phyloP scores from a whole-genome alignment of 30 jellyfish, hydroid and myxozoan genomes.

The Cassiopea xamachana region DNA sequence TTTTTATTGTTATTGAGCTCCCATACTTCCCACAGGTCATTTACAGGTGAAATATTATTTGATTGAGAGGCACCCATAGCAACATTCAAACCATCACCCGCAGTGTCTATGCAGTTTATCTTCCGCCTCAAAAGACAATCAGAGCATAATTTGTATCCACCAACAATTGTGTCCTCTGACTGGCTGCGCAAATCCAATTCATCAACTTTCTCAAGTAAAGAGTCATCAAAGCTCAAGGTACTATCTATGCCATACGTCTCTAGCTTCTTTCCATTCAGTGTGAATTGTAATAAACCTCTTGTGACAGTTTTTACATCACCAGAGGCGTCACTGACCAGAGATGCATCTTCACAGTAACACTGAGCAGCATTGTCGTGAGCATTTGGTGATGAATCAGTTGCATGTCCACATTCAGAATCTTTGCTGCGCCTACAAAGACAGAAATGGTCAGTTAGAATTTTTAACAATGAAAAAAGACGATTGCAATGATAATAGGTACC shows the following conservation, averaged over 20 bases:
- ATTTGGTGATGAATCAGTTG: too few relatives aligned
- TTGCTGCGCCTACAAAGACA: too few relatives aligned
- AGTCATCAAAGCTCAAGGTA: not conserved
- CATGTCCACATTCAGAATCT: too few relatives aligned
- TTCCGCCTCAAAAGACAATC: conserved; percentile 11
- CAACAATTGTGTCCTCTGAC: not conserved
- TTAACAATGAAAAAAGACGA: too few relatives aligned
- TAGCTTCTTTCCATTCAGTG: not conserved
- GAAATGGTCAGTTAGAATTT: too few relatives aligned
- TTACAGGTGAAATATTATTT: not conserved
- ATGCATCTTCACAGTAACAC: not conserved
- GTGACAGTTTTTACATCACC: not conserved
- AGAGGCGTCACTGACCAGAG: not conserved
- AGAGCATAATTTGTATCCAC: not conserved
- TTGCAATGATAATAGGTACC: too few relatives aligned
- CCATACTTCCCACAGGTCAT: conserved; percentile 67
- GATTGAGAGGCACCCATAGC: conserved; percentile 54
- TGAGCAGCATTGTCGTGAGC: not conserved
- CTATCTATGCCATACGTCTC: not conserved
- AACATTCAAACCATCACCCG: not conserved
- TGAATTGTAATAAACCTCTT: not conserved
- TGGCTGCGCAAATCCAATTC: not conserved
- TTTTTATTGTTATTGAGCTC: conserved; percentile 33
- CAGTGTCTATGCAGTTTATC: not conserved
- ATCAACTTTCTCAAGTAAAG: not conserved